Percentiles rank a stretch among this genome's conserved stretches.
phyloP scores from a whole-genome alignment of 2,888 invertebrate species.

The Scrobipalpa atriplicella region DNA sequence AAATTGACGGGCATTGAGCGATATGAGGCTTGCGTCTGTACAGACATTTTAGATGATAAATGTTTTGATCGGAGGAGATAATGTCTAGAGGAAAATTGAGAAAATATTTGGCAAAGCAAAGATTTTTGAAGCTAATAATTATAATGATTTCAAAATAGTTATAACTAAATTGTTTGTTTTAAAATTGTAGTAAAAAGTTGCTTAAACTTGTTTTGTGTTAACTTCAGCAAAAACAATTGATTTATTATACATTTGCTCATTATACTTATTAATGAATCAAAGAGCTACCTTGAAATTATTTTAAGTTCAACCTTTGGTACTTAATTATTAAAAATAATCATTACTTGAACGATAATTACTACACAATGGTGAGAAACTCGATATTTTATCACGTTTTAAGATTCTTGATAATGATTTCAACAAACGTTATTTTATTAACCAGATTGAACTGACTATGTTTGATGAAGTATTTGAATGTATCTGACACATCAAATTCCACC shows the following conservation, averaged over 20 bases:
- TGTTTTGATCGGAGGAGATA: constrained; percentile 5
- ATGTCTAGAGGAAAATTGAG: background rate
- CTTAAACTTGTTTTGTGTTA: background rate
- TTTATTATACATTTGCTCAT: constrained; percentile 7
- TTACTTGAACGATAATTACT: constrained; percentile 1
- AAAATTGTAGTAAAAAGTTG: background rate
- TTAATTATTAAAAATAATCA: constrained; percentile 1
- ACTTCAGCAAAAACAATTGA: background rate
- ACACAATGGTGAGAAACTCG: constrained; percentile 6
- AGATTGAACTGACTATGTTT: too few relatives aligned
- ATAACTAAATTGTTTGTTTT: background rate
- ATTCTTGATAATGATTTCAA: background rate
- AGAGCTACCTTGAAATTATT: constrained; percentile 5
- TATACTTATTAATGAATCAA: constrained; percentile 6
- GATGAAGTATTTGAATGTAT: background rate
- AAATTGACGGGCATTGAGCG: constrained; percentile 17
- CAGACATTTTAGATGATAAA: background rate
- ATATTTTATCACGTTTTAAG: background rate
- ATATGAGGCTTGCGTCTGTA: constrained; percentile 21
- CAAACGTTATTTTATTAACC: too few relatives aligned
- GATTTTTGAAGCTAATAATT: too few relatives aligned
- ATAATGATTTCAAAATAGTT: too few relatives aligned
- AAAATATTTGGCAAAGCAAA: too few relatives aligned
- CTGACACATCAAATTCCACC: background rate
- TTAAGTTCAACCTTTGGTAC: background rate